Evolutionary conservation across 2,888 invertebrate genomes (phyloP).

Genomic region (Ommatoiulus sabulosus): DNA sequence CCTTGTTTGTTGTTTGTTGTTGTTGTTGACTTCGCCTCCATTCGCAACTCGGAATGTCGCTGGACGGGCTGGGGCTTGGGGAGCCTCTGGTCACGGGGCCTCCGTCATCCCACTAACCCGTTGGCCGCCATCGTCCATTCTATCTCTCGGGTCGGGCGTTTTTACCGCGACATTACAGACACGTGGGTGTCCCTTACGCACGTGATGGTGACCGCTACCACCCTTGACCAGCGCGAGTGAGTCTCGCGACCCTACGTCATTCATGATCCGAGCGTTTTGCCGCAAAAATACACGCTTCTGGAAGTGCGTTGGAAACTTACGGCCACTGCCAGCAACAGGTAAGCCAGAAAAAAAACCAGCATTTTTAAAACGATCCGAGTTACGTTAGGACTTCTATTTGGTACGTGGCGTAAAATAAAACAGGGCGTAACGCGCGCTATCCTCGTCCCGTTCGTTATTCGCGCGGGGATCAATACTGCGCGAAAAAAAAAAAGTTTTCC

Average conservation of each 20-base stretch:
- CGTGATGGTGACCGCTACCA: background rate
- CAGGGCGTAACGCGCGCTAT: background rate
- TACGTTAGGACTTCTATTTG: background rate
- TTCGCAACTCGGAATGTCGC: conserved; percentile 48
- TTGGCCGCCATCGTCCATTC: conserved; percentile 37
- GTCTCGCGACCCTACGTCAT: background rate
- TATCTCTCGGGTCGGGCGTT: background rate
- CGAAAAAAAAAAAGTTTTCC: background rate
- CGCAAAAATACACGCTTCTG: background rate
- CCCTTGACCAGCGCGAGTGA: background rate
- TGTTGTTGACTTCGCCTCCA: conserved; percentile 46
- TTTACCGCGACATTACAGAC: background rate
- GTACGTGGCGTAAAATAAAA: background rate
- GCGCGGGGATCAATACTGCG: background rate
- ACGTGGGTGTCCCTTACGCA: conserved; percentile 29
- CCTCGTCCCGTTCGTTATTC: background rate
- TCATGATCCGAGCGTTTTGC: too few relatives aligned
- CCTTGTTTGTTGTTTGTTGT: conserved; percentile 52
- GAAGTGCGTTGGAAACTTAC: background rate
- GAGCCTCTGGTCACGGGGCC: conserved; percentile 51
- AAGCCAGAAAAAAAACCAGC: background rate
- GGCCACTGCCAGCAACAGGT: conserved; percentile 10
- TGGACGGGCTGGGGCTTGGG: conserved; percentile 41
- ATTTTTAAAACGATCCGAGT: background rate
- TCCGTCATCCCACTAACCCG: conserved; percentile 13